Evolutionary conservation across 2,113 vertebrate genomes (phyloP).

Genomic region (Tachycineta bicolor): DNA sequence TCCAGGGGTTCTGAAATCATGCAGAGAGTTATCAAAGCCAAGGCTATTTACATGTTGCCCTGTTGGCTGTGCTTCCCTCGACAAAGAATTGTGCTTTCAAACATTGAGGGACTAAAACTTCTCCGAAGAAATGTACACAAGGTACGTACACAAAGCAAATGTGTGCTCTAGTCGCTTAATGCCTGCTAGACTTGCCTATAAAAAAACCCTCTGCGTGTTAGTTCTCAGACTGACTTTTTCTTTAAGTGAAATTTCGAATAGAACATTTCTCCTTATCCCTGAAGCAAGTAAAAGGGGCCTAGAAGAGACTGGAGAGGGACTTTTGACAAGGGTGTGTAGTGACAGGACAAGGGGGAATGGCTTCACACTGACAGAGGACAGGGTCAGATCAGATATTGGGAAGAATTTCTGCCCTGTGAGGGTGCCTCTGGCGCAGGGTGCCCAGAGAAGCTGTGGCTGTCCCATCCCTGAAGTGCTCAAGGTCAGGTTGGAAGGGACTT

Average conservation of each 20-base stretch:
- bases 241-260: neutral
- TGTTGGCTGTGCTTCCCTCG: neutral
- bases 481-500: neutral
- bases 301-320: neutral
- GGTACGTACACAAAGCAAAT: neutral
- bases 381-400: neutral
- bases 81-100: neutral
- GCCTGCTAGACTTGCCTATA: neutral
- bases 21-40: neutral
- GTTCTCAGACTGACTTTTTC: neutral
- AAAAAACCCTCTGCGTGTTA: accelerated
- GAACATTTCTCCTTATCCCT: neutral
- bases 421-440: neutral
- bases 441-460: neutral
- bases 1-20: neutral
- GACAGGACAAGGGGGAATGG: neutral
- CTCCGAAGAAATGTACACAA: neutral
- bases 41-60: neutral
- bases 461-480: neutral
- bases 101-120: neutral
- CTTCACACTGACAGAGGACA: neutral
- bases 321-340: neutral
- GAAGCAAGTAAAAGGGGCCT: neutral
- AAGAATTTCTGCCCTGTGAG: neutral
- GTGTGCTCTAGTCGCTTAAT: neutral